Evolutionary conservation across 92 coral and sea anemone species (phyloP).

Genomic region (Pocillopora grandis): DNA sequence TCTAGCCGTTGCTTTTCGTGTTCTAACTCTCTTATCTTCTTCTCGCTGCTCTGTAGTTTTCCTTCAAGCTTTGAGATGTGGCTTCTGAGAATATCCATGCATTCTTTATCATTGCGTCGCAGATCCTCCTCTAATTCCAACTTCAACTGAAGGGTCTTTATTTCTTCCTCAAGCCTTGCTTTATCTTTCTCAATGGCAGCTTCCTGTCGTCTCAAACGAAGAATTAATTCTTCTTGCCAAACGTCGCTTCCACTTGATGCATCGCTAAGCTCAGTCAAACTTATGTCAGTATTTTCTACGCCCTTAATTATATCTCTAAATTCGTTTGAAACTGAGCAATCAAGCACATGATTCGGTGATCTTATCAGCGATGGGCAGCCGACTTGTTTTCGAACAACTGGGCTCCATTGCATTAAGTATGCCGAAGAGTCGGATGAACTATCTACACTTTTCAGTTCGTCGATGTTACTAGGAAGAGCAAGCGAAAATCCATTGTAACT

Average conservation of each 20-base stretch:
- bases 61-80: slow-evolving; percentile 70
- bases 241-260: slow-evolving; percentile 42
- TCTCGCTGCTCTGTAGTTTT: slow-evolving; percentile 69
- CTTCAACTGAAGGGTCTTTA: slow-evolving; percentile 63
- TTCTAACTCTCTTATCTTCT: slow-evolving; percentile 61
- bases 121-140: slow-evolving; percentile 73
- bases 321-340: slow-evolving; percentile 28
- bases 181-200: slow-evolving; percentile 41
- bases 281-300: slow-evolving; percentile 7
- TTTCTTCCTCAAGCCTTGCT: slow-evolving; percentile 64
- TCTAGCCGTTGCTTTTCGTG: slow-evolving; percentile 56
- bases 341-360: slow-evolving; percentile 35
- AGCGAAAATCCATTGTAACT: slow-evolving; percentile 37
- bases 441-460: slow-evolving; percentile 28
- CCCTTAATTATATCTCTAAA: slow-evolving; percentile 15
- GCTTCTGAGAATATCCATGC: slow-evolving; percentile 70
- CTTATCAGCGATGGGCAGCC: slow-evolving; percentile 22
- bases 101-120: slow-evolving; percentile 76
- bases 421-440: slow-evolving; percentile 1
- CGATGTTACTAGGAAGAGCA: slow-evolving; percentile 19
- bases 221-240: slow-evolving; percentile 38
- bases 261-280: slow-evolving; percentile 45
- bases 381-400: not conserved
- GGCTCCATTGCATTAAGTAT: slow-evolving; percentile 26
- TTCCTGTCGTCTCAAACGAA: slow-evolving; percentile 40